Conservation (phyloP, 2,888 invertebrate species). For the Meiosimyza platycephala region DNA sequence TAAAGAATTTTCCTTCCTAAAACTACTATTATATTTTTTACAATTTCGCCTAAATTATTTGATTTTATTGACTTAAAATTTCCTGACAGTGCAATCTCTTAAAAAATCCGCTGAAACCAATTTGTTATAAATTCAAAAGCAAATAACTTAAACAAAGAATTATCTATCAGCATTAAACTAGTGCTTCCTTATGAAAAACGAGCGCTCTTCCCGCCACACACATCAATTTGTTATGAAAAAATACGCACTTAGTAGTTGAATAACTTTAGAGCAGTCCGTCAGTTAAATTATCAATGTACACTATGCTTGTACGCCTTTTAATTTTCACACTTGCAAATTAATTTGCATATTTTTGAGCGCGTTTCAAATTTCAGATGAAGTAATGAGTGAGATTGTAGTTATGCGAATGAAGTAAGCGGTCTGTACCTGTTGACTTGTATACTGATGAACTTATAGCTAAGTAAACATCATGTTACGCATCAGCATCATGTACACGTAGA, state of each 20-base stretch:
- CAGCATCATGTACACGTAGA: not conserved
- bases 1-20: no score
- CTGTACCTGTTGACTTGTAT: conserved; percentile 19
- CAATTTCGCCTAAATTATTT: no score
- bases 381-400: not conserved
- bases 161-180: no score
- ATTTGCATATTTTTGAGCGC: conserved; percentile 26
- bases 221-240: conserved; percentile 11
- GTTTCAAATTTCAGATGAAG: conserved; percentile 12
- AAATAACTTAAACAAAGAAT: no score
- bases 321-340: conserved; percentile 28
- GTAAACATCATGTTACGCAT: not conserved
- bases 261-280: not conserved
- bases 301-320: conserved; percentile 11
- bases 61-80: no score
- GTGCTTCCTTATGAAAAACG: no score
- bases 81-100: no score
- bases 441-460: not conserved
- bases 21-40: no score
- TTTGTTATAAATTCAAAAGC: no score
- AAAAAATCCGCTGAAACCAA: no score
- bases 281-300: not conserved
- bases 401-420: not conserved
- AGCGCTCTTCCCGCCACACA: not conserved
- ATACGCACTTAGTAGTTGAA: conserved; percentile 12